Base-by-base conservation (phyloP, 2,888 invertebrate genomes). In the Athalia circularis region DNA sequence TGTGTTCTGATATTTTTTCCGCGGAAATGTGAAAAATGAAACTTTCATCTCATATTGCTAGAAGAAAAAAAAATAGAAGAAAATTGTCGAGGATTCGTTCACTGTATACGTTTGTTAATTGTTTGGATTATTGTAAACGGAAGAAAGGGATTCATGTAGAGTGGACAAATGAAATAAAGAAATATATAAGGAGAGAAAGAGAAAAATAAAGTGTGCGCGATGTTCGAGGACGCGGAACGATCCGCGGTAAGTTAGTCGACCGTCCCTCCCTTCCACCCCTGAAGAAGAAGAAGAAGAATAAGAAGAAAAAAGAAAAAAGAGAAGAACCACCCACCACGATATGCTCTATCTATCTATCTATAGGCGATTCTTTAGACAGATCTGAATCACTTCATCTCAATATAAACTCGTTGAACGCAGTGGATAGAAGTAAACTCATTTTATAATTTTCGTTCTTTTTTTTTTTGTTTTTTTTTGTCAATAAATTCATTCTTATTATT, bases 151-250 rank as follows among this genome's bases (percentile, higher is more conserved):
- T 29, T 29, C 2, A 29, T 29, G 1, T n/a, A 15, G 5, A n/a
- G n/a, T 48, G n/a, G 48, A 15, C 13, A 5, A 15, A 48, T 6
- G 50, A 48, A 8, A 48, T n/a, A 65, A 43, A 65, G 54, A 50
- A 7, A 72, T 7, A 59, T 7, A 59, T n/a, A 9, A 57, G 64
- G 64, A 72, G 45, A 59, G 72, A 45, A 59, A 72, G 43, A 72
- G 72, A 72, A 45, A 59, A 72, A 59, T 47, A 59, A 72, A 72
- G 47, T 72, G 72, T 72, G 86, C 87, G 87, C 85, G 87, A 82
- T 89, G 89, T 87, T 87, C 89, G 87, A 87, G 89, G 89, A 89
- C 88, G 89, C 88, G 89, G 89, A 89, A 89, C 89, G 89, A 86
- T 85, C 59, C 86, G 81, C 80, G 80, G 79, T 29, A 29, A 29